Evolutionary conservation across 2,888 invertebrate genomes (phyloP).

Genomic region (Pyrrhia umbra): DNA sequence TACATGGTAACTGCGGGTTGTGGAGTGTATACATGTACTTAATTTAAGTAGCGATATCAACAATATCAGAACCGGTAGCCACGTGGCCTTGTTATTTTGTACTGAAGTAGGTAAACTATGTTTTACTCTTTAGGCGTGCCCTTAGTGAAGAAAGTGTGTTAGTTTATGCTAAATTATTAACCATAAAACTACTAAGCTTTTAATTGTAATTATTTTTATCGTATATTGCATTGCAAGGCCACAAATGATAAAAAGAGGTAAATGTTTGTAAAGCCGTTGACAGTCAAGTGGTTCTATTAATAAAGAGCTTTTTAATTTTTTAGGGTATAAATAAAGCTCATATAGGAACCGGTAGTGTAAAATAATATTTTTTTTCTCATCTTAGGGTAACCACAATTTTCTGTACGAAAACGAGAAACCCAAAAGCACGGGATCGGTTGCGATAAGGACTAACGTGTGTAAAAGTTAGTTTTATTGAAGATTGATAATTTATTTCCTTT

Average conservation of each 20-base stretch:
- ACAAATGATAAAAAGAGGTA: neutral
- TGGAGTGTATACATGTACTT: no score
- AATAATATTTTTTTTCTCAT: conserved; percentile 50
- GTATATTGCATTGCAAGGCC: no score
- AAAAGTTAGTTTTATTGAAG: neutral
- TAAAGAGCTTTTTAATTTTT: conserved; percentile 26
- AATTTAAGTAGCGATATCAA: no score
- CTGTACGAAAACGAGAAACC: neutral
- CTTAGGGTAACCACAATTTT: conserved; percentile 64
- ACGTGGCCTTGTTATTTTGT: no score
- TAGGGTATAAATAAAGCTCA: conserved; percentile 29
- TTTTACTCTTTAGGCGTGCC: no score
- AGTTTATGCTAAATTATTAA: no score
- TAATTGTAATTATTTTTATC: no score
- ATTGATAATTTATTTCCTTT: no score
- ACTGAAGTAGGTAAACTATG: no score
- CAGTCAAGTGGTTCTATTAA: conserved; percentile 15
- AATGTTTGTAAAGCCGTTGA: conserved; percentile 6
- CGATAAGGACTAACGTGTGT: neutral
- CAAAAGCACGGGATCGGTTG: neutral
- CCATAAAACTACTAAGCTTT: conserved; percentile 1
- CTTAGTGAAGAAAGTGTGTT: no score
- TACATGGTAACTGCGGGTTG: no score
- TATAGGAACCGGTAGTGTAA: conserved; percentile 63
- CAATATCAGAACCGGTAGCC: no score